Base-by-base conservation (phyloP, 2,113 vertebrate species). In the Hemiscyllium ocellatum region DNA sequence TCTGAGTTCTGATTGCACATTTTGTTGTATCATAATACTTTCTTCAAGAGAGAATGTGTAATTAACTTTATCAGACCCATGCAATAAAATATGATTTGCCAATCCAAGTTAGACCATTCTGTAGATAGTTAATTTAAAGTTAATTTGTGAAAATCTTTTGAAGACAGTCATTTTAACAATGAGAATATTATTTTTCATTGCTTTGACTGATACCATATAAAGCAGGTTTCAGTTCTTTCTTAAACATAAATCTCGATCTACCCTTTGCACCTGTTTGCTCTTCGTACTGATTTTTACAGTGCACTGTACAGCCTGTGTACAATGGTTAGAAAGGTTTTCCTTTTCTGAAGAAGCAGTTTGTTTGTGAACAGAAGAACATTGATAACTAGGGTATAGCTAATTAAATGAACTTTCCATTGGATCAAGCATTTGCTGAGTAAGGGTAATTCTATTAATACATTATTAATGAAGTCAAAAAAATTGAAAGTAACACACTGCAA, bases 381-480 rank as follows among this genome's bases (percentile, higher is more conserved):
- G 89, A 89, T 33, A 15, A n/a, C 29, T 91, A 26, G 29, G 52
- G 8, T 91, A 4, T 61, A 15, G 52, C 89, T 91, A 47, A 56
- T 65, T 65, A 65, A 66, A 91, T 94, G 61, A 68, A 94, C 61
- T 94, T n/a, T 94, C n/a, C 5, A n/a, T 94, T 66, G 29, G 61
- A 91, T n/a, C 7, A 94, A 94, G 52, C 68, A 68, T 69, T 68
- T 94, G 47, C 86, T 52, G 86, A 89, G 29, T 69, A 68, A 6
- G 89, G 19, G 42, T 68, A 68, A 93, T 68, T 37, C 33, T n/a
- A 0, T 65, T 93, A 24, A 66, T 42, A 26, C 56, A 69, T 33
- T 66, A 69, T 94, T 94, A 69, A 68, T 68, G 90, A 94, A 94
- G 65, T 94, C 86, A 52, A 22, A 89, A 56, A 56, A 89, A 29